Base-by-base conservation (phyloP, 2,888 invertebrate genomes). In the Dasypolia templi region DNA sequence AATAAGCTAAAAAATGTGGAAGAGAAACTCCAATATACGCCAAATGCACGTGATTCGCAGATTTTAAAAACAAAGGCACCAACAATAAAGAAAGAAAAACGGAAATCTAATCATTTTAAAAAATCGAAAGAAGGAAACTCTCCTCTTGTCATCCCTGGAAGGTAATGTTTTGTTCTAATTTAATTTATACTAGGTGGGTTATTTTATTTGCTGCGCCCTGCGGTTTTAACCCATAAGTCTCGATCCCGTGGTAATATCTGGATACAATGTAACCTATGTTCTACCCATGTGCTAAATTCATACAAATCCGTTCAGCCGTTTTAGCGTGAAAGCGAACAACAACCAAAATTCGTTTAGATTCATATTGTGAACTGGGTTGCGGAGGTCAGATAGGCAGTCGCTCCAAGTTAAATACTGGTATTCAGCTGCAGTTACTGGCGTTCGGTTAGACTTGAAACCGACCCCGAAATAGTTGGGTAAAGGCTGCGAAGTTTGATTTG, bases 51-150 rank as follows among this genome's bases (percentile, higher is more conserved):
- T n/a, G 70, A 79, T n/a, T 11, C 64, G 1, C 68, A 62, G 5
- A 72, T 65, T 17, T 17, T 55, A 39, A 79, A 80, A 51, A 35
- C 63, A 32, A 84, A 75, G 35, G 19, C 39, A 62, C n/a, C 62
- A 51, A 85, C 78, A 74, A 22, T 66, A 53, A 85, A 82, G 44
- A 83, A 83, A 71, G 73, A 75, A 46, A 87, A 75, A 65, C 11
- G 42, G 4, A 86, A 83, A 65, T 65, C 59, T n/a, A 79, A 77
- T 44, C 67, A 75, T 58, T 35, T 59, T 2, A 83, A 82, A 53
- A 66, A 29, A 44, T 44, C 62, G 11, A 83, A 86, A 82, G 77
- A 65, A 58, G 72, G 14, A n/a, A 81, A 67, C 35, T 61, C 46
- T 42, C 39, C 68, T 32, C 44, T 12, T 46, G 2, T 61, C 35